A percentile compares a stretch with the other conserved stretches of the same genome.
Conservation (phyloP, 2,113 vertebrate genomes). For the Dromiciops gliroides region DNA sequence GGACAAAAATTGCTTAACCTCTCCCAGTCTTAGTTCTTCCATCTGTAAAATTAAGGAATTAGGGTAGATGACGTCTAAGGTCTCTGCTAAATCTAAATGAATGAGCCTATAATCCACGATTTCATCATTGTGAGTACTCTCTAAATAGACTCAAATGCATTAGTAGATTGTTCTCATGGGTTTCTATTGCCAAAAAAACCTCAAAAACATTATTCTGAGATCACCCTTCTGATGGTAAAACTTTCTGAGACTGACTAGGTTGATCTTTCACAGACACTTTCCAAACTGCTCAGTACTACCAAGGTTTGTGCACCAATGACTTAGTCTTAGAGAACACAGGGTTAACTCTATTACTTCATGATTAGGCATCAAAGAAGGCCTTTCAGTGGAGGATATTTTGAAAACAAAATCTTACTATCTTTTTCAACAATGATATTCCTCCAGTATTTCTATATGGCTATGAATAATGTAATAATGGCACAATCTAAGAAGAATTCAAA, state of each 20-base stretch:
- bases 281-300: neutral
- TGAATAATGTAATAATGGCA: neutral
- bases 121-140: neutral
- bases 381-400: neutral
- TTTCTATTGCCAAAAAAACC: neutral
- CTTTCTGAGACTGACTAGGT: neutral
- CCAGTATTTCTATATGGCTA: neutral
- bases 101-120: neutral
- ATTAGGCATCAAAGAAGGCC: neutral
- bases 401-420: neutral
- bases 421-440: neutral
- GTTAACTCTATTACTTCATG: neutral
- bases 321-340: neutral
- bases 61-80: neutral
- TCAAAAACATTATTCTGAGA: neutral
- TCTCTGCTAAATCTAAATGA: neutral
- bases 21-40: neutral
- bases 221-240: neutral
- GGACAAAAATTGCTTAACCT: neutral
- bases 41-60: neutral
- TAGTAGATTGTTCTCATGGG: neutral
- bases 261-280: neutral
- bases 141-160: neutral
- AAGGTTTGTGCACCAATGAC: neutral
- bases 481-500: neutral